Evolutionary conservation across 2,797 vertebrate genomes (phyloP), one percentile per base, ranked within the genome.

Genomic region (Pteropus rufus): DNA sequence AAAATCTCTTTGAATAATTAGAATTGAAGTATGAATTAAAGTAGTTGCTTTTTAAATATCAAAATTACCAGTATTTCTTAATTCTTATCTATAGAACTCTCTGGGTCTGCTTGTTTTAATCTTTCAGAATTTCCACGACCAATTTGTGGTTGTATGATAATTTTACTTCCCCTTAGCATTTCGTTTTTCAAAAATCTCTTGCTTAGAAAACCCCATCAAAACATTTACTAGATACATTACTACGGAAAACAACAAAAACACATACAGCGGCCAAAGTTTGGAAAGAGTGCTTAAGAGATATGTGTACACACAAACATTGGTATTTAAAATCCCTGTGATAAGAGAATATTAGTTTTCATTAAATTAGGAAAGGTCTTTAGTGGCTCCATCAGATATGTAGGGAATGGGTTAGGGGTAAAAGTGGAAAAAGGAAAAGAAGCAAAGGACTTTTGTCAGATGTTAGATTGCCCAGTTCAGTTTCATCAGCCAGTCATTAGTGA

Each of bases 1-100:
- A 83, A 87, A 92, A 87, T 92, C 26, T 83, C 26, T 94, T 90
- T 31, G 67, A 93, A 83, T 64, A 89, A 89, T 91, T 84, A 36
- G 19, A 86, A 31, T 54, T 75, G 2, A 29, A 87, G 10, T 84
- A 52, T 15, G 15, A 77, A 49, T 65, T 64, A 89, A 41, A 82
- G 29, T 52, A 67, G 31, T 34, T 24, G 0, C 7, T 49, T 92
- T 84, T 36, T 24, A 77, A 64, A 75, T 64, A 72, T 46, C 41
- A 89, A 86, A 72, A 70, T 72, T 76, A 18, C 5, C 11, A 41
- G 3, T 34, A 94, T 73, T 88, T 73, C 2, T 52, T 93, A 58
- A 79, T 75, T 96, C 80, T 70, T 46, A 34, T 39, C 31, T 60
- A 2, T 60, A 58, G n/a, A 69, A 58, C 19, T 85, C 10, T 79